phyloP scores from a whole-genome alignment of 2,113 vertebrate genomes.

The Tautogolabrus adspersus region DNA sequence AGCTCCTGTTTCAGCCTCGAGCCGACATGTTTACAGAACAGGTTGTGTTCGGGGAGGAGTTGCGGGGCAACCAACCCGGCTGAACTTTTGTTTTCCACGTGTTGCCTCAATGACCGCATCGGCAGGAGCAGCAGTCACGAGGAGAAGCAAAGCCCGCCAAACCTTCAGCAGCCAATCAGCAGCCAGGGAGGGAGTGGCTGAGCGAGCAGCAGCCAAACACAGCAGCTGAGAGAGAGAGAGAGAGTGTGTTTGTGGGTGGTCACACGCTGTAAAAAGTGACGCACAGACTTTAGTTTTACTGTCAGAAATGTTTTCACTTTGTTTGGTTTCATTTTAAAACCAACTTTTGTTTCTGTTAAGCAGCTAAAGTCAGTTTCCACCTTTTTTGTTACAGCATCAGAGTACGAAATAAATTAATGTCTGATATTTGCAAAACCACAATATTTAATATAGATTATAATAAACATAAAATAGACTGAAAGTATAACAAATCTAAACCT shows the following conservation, averaged over 20 bases:
- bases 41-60: constrained; percentile 34
- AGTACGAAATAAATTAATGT: too few species aligned
- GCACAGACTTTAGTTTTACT: too few species aligned
- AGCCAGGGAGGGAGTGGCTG: neutral
- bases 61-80: constrained; percentile 47
- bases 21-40: constrained; percentile 31
- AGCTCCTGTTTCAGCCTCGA: constrained; percentile 1
- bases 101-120: constrained; percentile 24
- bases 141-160: constrained; percentile 76
- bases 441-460: too few species aligned
- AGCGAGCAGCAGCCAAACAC: neutral
- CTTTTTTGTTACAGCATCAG: too few species aligned
- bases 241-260: constrained; percentile 28
- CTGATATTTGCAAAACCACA: too few species aligned
- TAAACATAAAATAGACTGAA: too few species aligned
- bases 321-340: too few species aligned
- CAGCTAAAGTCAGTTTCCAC: too few species aligned
- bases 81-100: constrained; percentile 73
- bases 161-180: constrained; percentile 67
- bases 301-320: too few species aligned
- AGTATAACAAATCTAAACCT: too few species aligned
- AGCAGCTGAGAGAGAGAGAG: constrained; percentile 33
- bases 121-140: constrained; percentile 28
- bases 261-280: constrained; percentile 49
- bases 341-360: too few species aligned